Evolutionary conservation across 92 coral and sea anemone genomes (phyloP), one percentile per base, ranked within the genome.

Genomic region (Heliopora coerulea): DNA sequence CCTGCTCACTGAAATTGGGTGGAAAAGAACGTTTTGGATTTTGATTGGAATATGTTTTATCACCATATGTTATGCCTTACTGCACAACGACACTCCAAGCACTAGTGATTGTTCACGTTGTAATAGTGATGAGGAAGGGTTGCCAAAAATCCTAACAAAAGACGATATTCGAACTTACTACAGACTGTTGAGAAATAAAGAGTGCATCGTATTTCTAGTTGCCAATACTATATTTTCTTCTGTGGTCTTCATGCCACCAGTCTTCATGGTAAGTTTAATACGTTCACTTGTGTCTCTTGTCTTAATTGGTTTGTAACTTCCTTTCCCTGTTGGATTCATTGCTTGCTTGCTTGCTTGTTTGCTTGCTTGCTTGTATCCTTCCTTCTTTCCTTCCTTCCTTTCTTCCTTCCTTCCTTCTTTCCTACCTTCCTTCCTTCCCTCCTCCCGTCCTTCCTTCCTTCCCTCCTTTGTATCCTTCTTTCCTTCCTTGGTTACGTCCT

Each of bases 181-280:
- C 34, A 64, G 13, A 23, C 41, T 80, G 12, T 61, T 85, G 15
- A 65, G 62, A 28, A 61, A 75, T 28, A 74, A 49, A 8, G 48
- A 54, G 37, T 74, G 54, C 19, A 24, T 79, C 48, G 12, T 85
- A 0, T 50, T 73, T 56, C 78, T 85, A 8, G 63, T 63, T 13
- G 49, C 74, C 2, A 54, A 42, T 54, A 21, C 49, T 11, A 30
- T 75, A 3, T 54, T 74, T 23, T 35, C 35, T 32, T 44, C 56
- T 29, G 86, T 62, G 17, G 67, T 65, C 11, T 58, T 69, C 8
- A 85, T 74, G 61, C 79, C 83, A 28, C 88, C 82, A 21, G 62
- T 75, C 1, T 83, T 68, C 33, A 52, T 83, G 83, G 87, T 83
- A 41, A 28, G 84, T 80, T 54, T 58, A 29, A 46, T 31, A 6